Percentiles rank a stretch among this genome's conserved stretches.
phyloP scores from a whole-genome alignment of 1,140 invertebrate species.

The Aporrectodea caliginosa region DNA sequence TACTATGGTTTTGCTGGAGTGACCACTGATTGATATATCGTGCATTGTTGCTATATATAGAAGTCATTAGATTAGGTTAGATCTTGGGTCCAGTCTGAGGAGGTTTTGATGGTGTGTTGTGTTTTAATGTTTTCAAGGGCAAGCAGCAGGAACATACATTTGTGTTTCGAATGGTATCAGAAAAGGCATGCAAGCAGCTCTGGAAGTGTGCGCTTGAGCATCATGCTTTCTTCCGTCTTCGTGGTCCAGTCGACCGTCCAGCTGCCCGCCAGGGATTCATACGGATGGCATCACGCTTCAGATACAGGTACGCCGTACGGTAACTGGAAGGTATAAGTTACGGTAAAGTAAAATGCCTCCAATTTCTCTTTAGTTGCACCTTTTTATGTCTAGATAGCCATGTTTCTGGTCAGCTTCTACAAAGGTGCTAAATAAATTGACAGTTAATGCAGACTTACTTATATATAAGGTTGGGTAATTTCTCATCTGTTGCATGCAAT shows the following conservation, averaged over 20 bases:
- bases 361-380: no score
- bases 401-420: no score
- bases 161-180: constrained; percentile 76
- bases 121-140: constrained; percentile 38
- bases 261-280: constrained; percentile 91
- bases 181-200: constrained; percentile 94
- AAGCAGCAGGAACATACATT: constrained; percentile 55
- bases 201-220: constrained; percentile 99
- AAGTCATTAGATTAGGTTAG: background rate
- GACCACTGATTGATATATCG: background rate
- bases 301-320: constrained; percentile 74
- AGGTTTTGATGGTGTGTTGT: background rate
- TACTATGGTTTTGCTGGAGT: background rate
- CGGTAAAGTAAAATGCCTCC: no score
- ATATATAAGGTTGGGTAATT: no score
- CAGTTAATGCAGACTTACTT: no score
- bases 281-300: constrained; percentile 90
- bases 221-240: constrained; percentile 92
- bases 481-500: no score
- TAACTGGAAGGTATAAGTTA: no score
- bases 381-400: constrained; percentile 38
- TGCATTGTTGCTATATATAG: background rate
- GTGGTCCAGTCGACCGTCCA: constrained; percentile 79
- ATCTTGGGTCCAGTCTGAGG: background rate
- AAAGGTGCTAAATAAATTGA: no score